A percentile compares a stretch with the other conserved stretches of the same genome.
Evolutionary conservation across 2,113 vertebrate genomes (phyloP).

Genomic region (Gambusia holbrooki): DNA sequence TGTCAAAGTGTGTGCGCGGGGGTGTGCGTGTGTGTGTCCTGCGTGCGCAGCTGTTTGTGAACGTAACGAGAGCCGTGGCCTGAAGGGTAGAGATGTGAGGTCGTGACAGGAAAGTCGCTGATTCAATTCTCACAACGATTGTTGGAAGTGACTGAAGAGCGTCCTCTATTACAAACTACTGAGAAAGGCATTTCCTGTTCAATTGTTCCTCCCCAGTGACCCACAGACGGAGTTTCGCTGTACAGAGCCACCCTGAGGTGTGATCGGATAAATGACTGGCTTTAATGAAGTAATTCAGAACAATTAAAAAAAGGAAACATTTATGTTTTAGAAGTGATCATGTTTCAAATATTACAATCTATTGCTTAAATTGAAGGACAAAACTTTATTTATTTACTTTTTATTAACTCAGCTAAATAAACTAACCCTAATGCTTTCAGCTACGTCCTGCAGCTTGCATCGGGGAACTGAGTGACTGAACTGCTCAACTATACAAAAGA

Average conservation of each 20-base stretch:
- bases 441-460: not conserved
- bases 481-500: not conserved
- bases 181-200: slow-evolving; percentile 12
- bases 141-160: slow-evolving; percentile 13
- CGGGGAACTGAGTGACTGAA: not conserved
- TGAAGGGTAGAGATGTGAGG: slow-evolving; percentile 18
- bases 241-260: not conserved
- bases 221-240: not conserved
- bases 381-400: too few relatives aligned
- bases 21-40: not conserved
- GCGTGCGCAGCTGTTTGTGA: not conserved
- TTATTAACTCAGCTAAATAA: too few relatives aligned
- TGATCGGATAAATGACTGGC: not conserved
- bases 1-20: not conserved
- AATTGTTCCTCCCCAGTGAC: slow-evolving; percentile 4
- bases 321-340: not conserved
- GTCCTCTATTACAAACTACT: not conserved
- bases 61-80: not conserved
- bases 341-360: not conserved
- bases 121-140: slow-evolving; percentile 23
- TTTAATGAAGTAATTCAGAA: not conserved
- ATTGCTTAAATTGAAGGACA: not conserved
- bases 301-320: not conserved
- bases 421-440: not conserved
- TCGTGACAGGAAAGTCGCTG: slow-evolving; percentile 11